Evolutionary conservation across 1,140 invertebrate species (phyloP).

Genomic region (Hyposmocoma kahamanoa): DNA sequence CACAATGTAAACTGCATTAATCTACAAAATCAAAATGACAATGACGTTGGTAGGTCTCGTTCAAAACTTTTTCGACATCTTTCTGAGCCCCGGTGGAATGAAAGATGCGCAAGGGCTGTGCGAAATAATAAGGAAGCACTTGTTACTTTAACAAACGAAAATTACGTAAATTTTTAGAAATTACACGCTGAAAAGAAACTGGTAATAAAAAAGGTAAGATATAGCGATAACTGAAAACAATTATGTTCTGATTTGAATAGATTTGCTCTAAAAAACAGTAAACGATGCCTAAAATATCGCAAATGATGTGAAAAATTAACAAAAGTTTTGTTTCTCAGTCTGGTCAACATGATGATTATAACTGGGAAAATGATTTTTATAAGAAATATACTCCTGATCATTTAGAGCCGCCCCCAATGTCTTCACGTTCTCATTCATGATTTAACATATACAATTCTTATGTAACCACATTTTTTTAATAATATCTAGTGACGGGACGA

Average conservation of each 20-base stretch:
- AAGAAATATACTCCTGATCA: slow-evolving; percentile 13
- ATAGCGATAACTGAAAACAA: neutral
- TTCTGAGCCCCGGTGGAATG: neutral
- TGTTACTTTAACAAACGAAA: no score
- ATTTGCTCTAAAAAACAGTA: neutral
- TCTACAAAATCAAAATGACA: no score
- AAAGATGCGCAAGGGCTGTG: neutral
- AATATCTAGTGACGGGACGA: no score
- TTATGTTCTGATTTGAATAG: neutral
- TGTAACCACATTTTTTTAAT: slow-evolving; percentile 13
- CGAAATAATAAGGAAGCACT: neutral
- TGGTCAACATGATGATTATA: slow-evolving; percentile 1
- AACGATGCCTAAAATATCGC: no score
- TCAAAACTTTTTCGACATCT: neutral
- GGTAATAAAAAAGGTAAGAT: neutral
- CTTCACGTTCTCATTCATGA: neutral
- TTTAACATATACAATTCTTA: neutral
- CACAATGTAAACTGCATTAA: no score
- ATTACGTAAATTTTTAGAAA: neutral
- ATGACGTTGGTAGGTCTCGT: neutral
- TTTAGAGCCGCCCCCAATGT: neutral
- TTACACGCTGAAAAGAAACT: neutral
- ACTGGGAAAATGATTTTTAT: slow-evolving; percentile 11
- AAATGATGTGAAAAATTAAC: slow-evolving; percentile 19
- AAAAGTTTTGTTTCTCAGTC: slow-evolving; percentile 8